Base-by-base conservation (phyloP, 2,113 vertebrate genomes). In the Uropsilus gracilis region DNA sequence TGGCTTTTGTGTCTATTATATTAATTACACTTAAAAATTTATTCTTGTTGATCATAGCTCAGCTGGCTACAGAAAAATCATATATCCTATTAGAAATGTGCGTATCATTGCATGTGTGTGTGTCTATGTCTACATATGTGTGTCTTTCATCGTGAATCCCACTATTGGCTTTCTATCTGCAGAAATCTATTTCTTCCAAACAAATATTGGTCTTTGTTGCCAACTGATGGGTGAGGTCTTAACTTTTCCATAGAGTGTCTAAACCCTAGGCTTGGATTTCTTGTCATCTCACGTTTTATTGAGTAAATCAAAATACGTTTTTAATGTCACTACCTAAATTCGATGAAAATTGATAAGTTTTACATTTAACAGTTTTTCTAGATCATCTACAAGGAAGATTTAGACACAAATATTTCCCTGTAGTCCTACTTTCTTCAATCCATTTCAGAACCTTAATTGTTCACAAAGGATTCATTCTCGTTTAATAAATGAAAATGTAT, bases 151-250 rank as follows among this genome's bases (percentile, higher is more conserved):
- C 86, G 61, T 76, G 85, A 96, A 84, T 94, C 53, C 73, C 85
- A 78, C 96, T 94, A 85, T 89, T 97, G 94, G 95, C 93, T 97
- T 97, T 97, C 86, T 85, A 64, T 64, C 71, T 93, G 86, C 90
- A 96, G 97, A 95, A 95, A 96, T 97, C 96, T 90, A 14, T 90
- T 94, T 97, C 97, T 95, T 94, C 95, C 95, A 97, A 98, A 98
- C 97, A 94, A 94, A 82, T 82, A 77, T 89, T 98, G 95, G 97
- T 97, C 96, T 97, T 94, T 91, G 61, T 86, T 68, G 86, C 87
- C 88, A 95, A 83, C 0, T 97, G 97, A 98, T 95, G 90, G 90
- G 87, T 97, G 94, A 97, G 90, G 95, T 14, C 86, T 84, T 72
- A 84, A 84, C 87, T 97, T 89, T 93, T 89, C 92, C 89, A 90